These are phyloP conservation scores for Bergia sp. DNA, from an alignment of 92 coral and sea anemone species.

Conservation along the genomic window DNA sequence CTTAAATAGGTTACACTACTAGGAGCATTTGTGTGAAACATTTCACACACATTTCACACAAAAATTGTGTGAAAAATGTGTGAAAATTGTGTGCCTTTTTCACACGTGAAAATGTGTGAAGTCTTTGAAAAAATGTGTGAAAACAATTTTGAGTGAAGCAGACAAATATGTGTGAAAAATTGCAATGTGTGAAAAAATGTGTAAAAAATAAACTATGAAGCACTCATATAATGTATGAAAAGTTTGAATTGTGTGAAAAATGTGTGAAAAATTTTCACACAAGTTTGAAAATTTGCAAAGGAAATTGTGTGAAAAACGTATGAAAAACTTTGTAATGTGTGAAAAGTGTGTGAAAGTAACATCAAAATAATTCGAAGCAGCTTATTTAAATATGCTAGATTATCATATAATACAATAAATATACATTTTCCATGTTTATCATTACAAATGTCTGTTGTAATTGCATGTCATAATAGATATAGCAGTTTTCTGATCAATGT, in stretches of 20 bases:
- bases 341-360: slow-evolving; percentile 14
- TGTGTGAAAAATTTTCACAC: neutral
- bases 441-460: too few relatives aligned
- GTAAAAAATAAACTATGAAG: neutral
- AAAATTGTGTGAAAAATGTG: neutral
- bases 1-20: neutral
- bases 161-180: slow-evolving; percentile 14
- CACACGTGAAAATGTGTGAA: neutral
- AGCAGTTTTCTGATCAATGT: too few relatives aligned
- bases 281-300: too few relatives aligned
- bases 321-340: slow-evolving; percentile 12
- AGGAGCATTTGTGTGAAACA: neutral
- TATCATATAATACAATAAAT: too few relatives aligned
- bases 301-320: neutral
- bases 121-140: neutral
- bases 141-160: slow-evolving; percentile 2
- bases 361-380: neutral
- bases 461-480: neutral
- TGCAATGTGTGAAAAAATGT: neutral
- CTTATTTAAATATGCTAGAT: too few relatives aligned
- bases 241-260: slow-evolving; percentile 9
- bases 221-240: slow-evolving; percentile 15
- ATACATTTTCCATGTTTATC: too few relatives aligned
- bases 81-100: slow-evolving; percentile 16
- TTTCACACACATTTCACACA: too few relatives aligned